phyloP scores from a whole-genome alignment of 2,113 vertebrate species.

The Tricholaema leucomelas region DNA sequence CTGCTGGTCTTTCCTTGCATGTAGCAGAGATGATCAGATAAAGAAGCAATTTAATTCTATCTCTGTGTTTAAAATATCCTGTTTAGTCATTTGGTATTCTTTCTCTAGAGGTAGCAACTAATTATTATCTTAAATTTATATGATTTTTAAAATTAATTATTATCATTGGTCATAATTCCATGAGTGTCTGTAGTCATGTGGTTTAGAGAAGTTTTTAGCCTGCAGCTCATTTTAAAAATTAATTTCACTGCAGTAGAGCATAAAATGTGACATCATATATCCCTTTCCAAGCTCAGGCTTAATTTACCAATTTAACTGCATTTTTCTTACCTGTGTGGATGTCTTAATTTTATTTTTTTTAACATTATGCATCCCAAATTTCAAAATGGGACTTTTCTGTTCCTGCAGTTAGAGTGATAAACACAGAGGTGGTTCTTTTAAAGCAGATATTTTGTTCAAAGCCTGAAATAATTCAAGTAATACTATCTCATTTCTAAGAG shows the following conservation, averaged over 20 bases:
- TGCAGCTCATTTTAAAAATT: neutral
- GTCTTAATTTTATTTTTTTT: neutral
- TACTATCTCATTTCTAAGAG: neutral
- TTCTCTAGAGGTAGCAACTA: neutral
- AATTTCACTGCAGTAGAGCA: neutral
- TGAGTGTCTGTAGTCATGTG: neutral
- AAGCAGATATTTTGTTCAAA: neutral
- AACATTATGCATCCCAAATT: neutral
- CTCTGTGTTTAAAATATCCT: neutral
- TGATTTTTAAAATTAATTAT: neutral
- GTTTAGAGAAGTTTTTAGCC: neutral
- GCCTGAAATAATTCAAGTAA: neutral
- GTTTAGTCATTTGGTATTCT: neutral
- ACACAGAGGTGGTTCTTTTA: neutral
- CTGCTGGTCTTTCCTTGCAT: neutral
- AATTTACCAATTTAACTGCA: neutral
- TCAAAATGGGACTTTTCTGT: neutral
- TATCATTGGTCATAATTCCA: neutral
- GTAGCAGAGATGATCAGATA: neutral
- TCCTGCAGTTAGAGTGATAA: neutral
- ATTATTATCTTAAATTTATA: neutral
- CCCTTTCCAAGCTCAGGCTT: neutral
- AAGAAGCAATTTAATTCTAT: neutral
- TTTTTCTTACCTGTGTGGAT: neutral
- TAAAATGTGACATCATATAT: neutral